These are phyloP conservation scores for Onychostoma macrolepis DNA, from an alignment of 2,113 vertebrate species.

Conservation along the genomic window DNA sequence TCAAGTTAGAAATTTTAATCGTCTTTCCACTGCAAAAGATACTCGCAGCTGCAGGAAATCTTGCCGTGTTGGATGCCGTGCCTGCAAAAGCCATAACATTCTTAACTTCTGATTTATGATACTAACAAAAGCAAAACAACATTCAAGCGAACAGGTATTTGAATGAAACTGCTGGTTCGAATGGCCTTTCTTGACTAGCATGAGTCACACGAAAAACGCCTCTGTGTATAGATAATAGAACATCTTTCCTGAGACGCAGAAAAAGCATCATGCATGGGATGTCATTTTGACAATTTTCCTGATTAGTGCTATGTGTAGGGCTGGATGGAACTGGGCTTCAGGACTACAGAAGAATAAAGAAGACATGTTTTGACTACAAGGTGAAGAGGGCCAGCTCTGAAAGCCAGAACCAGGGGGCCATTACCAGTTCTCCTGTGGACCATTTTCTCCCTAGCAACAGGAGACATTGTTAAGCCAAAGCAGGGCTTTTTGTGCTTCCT, in stretches of 20 bases:
- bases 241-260: constrained; percentile 37
- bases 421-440: constrained; percentile 54
- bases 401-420: constrained; percentile 49
- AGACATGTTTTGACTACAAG: constrained; percentile 60
- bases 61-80: constrained; percentile 37
- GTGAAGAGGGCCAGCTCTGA: constrained; percentile 52
- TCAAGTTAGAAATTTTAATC: constrained; percentile 41
- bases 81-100: constrained; percentile 52
- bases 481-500: constrained; percentile 46
- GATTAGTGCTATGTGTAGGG: constrained; percentile 13
- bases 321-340: constrained; percentile 37
- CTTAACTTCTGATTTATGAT: constrained; percentile 55
- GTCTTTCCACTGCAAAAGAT: constrained; percentile 59
- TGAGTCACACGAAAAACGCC: neutral
- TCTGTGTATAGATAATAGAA: constrained; percentile 40
- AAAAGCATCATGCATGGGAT: constrained; percentile 11
- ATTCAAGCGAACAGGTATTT: constrained; percentile 43
- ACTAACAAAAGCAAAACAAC: constrained; percentile 39
- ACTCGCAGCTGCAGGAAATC: constrained; percentile 41
- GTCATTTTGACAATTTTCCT: constrained; percentile 50
- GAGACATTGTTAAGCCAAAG: constrained; percentile 58
- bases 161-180: constrained; percentile 4
- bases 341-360: constrained; percentile 37
- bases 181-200: constrained; percentile 12
- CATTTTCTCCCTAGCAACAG: constrained; percentile 58